Evolutionary conservation across 2,113 vertebrate species (phyloP).

Genomic region (Glaucidium brasilianum): DNA sequence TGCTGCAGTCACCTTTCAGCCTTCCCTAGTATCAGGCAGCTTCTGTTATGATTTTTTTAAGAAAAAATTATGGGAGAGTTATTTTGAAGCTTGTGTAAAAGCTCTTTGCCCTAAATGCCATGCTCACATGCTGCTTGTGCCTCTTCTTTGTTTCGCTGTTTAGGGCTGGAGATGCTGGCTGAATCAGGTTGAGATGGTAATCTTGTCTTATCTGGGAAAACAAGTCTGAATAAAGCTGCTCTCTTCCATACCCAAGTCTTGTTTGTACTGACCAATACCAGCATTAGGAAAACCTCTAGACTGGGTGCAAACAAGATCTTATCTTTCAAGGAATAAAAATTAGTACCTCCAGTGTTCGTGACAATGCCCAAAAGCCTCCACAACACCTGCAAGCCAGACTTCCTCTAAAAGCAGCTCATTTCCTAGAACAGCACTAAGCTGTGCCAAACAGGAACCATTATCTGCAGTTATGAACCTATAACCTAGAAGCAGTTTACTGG

Average conservation of each 20-base stretch:
- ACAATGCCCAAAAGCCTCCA: background rate
- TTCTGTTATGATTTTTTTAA: background rate
- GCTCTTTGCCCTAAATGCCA: background rate
- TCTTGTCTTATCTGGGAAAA: background rate
- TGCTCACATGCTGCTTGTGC: background rate
- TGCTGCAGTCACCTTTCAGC: too few relatives aligned
- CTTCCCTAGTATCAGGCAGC: background rate
- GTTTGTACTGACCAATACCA: background rate
- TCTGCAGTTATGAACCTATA: background rate
- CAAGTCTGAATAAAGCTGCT: background rate
- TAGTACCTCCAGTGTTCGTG: background rate
- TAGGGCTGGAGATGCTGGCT: background rate
- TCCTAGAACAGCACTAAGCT: background rate
- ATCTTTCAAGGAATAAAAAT: fast-evolving
- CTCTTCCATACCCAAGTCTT: background rate
- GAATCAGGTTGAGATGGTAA: background rate
- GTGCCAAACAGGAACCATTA: fast-evolving
- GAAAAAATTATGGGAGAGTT: background rate
- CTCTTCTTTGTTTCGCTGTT: background rate
- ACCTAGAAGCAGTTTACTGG: fast-evolving
- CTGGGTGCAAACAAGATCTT: background rate
- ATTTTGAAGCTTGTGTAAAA: background rate
- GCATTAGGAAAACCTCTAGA: background rate
- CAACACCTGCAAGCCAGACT: fast-evolving
- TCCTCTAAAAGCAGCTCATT: background rate